Conservation (phyloP, 37 sponge, comb jelly and placozoan species). For the Halichondria panicea region DNA sequence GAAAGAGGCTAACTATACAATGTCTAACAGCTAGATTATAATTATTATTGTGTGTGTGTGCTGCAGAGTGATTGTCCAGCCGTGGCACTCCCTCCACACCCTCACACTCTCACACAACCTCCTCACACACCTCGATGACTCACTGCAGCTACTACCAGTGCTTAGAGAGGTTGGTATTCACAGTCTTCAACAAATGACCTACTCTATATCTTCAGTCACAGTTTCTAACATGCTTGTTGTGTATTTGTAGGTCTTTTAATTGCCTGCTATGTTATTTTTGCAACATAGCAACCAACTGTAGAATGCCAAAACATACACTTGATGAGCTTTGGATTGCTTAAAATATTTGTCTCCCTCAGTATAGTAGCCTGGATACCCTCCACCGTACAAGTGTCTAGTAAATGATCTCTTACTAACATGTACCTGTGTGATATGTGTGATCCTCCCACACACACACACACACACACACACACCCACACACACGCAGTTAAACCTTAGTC, state of each 20-base stretch:
- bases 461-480: conserved; percentile 21
- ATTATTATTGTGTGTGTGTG: no score
- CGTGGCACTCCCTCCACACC: conserved; percentile 71
- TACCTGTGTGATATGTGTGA: no score
- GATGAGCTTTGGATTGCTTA: not conserved
- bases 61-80: conserved; percentile 72
- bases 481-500: conserved; percentile 52
- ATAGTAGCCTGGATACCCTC: not conserved
- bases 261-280: not conserved
- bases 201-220: no score
- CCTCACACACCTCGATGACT: conserved; percentile 58
- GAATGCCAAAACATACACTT: not conserved
- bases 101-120: conserved; percentile 70
- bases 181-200: no score
- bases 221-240: no score
- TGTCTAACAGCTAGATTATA: no score
- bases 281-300: not conserved
- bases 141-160: conserved; percentile 62
- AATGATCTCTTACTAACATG: no score
- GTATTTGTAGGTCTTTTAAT: no score
- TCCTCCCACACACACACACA: conserved; percentile 17
- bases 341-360: no score
- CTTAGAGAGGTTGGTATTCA: conserved; percentile 59
- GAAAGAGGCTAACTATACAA: no score
- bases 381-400: no score